Base-by-base conservation (phyloP, 2,888 invertebrate genomes). In the Charanyca ferruginea region DNA sequence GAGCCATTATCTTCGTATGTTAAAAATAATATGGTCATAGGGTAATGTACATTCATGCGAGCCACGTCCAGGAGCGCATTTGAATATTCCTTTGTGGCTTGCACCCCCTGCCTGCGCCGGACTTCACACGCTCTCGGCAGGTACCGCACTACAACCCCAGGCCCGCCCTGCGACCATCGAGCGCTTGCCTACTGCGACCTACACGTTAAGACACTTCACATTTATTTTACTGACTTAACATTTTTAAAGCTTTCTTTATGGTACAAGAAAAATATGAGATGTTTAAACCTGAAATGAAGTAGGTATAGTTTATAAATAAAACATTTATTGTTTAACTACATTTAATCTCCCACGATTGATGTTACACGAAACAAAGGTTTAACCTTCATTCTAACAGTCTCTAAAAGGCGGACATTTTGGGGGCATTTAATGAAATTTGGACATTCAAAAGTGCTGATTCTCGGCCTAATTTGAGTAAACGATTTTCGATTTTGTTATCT, bases 1-100 rank as follows among this genome's bases (percentile, higher is more conserved):
- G 93, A 91, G 92, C 94, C 89, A 95, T 95, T 95, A 95, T 95
- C 95, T 94, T 94, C 87, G 89, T 88, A 93, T 92, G 93, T 92
- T 95, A 94, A 93, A 95, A 95, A 95, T 95, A 95, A 95, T 95
- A 94, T 91, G 94, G 94, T 94, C 94, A 93, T 95, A 93, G 95
- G 94, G 95, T 93, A 93, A 91, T 92, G 93, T 84, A 93, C 93
- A 94, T 94, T 95, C 92, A 94, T 92, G 93, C 91, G 90, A 90
- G 93, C 90, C 90, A 85, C 92, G 95, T 95, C 95, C 95, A 95
- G 91, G 94, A 93, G 94, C 91, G 94, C 88, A 94, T 94, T 94
- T 93, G 94, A 95, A 95, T 95, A 94, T 92, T 84, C 80, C 84
- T 88, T 94, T 94, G 91, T 93, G 83, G 69, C 65, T 77, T 38